Conservation (phyloP, 2,113 vertebrate species). For the western clawed frog (Xenopus tropicalis) region UCB_Xtro_10.0 CM004443.2:139874501-139875000, state of each 20-base stretch:
- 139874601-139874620: conserved; percentile 47
- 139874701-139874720: conserved; percentile 18
- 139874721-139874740: conserved; percentile 26
- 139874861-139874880: background rate
- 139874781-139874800: background rate
- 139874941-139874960: no score
- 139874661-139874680: conserved; percentile 55
- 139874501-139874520: conserved; percentile 51
- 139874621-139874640: conserved; percentile 49
- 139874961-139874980: no score
- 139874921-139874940: background rate
- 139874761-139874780: conserved; percentile 19
- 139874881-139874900: background rate
- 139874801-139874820: background rate
- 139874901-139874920: background rate
- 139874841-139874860: background rate
- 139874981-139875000: no score
- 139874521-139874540: conserved; percentile 57
- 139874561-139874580: conserved; percentile 49
- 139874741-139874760: background rate
- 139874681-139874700: conserved; percentile 58
- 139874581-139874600: conserved; percentile 59
- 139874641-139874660: conserved; percentile 48
- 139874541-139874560: conserved; percentile 59
- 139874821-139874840: background rate